Evolutionary conservation across 2,797 vertebrate genomes (phyloP).

Genomic region (Serranus cabrilla): DNA sequence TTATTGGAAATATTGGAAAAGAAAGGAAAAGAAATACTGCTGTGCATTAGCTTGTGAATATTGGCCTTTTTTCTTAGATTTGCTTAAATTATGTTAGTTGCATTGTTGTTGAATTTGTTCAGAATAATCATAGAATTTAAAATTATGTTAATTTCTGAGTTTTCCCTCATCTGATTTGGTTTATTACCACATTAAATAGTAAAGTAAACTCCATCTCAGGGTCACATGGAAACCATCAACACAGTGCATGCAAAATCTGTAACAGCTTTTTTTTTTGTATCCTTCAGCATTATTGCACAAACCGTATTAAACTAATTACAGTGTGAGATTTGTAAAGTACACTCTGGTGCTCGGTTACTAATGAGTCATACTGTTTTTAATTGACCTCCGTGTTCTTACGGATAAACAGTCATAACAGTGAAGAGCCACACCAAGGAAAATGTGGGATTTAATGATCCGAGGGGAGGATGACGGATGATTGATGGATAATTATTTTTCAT

Average conservation of each 20-base stretch:
- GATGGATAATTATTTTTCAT: conserved; percentile 28
- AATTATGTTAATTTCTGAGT: background rate
- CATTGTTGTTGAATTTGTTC: background rate
- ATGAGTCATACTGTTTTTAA: conserved; percentile 44
- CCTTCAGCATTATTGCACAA: background rate
- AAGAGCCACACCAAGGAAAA: conserved; percentile 46
- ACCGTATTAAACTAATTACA: conserved; percentile 1
- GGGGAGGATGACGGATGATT: conserved; percentile 21
- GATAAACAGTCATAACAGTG: conserved; percentile 32
- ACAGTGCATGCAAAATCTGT: background rate
- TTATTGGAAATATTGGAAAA: no score
- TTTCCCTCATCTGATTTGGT: background rate
- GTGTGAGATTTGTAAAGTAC: background rate
- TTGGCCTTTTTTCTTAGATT: background rate
- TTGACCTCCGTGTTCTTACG: conserved; percentile 24
- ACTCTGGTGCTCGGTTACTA: conserved; percentile 23
- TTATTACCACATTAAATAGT: background rate
- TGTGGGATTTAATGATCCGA: conserved; percentile 35
- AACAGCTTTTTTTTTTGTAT: background rate
- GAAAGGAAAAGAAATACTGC: background rate
- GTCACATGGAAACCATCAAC: background rate
- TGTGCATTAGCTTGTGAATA: background rate
- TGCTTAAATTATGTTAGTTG: background rate
- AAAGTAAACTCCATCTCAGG: background rate
- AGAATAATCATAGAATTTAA: background rate